Base-by-base conservation (phyloP, 2,888 invertebrate genomes). In the Drosophila mettleri region DNA sequence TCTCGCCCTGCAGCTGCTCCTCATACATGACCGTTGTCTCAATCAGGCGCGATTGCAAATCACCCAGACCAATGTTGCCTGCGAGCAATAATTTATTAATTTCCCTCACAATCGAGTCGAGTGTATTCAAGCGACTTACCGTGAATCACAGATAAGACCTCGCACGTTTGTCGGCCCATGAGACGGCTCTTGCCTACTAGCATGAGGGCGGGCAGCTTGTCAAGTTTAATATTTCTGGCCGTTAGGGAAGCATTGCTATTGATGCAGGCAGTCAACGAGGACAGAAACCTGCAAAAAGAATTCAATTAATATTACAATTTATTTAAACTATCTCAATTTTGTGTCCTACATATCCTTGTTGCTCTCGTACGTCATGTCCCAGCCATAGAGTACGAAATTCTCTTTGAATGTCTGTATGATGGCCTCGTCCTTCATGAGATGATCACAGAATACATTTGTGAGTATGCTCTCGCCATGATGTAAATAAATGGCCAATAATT, bases 361-460 rank as follows among this genome's bases (percentile, higher is more conserved):
- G 78, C 96, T 95, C 74, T 97, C 96, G 81, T 95, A 95, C 10
- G 99, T 98, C 79, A 99, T 94, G 92, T 99, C 99, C 99, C 99
- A 99, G 65, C 98, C 98, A 95, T 98, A 99, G 2, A 98, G 94
- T 46, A 99, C 93, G 92, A 98, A 99, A 93, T 98, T 98, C 62
- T 95, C 95, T 61, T 96, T 95, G 48, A 99, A 94, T 68, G 97
- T 96, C 90, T 97, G 96, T 88, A 98, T 95, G 53, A 99, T 96
- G 18, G 97, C 96, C 90, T 98, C 98, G 87, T 96, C 96, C 91
- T 98, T 98, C 78, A 99, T 93, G 67, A 98, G 94, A 92, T 98
- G 97, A 61, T 98, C 97, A 93, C 99, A 98, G 94, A 99, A 99
- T 75, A 99, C 98, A 93, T 99, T 98, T 36, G 98, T 96, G 81